Percentiles rank a stretch among this genome's conserved stretches.
phyloP scores from a whole-genome alignment of 2,113 vertebrate species.

The Aegypius monachus region DNA sequence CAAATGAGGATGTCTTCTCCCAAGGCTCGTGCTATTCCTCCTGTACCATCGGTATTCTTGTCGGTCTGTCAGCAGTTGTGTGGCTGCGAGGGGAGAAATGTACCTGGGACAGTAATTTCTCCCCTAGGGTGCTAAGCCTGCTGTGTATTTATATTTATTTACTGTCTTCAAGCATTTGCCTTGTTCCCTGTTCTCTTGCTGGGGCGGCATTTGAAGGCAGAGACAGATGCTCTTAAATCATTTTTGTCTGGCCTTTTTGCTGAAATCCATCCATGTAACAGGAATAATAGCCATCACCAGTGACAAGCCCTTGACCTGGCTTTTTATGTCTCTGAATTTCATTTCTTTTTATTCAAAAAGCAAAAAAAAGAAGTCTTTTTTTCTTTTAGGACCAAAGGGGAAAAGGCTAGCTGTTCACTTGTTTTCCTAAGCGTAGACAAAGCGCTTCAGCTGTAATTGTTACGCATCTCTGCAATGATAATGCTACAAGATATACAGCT shows the following conservation, averaged over 20 bases:
- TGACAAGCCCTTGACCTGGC: background rate
- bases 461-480: background rate
- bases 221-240: background rate
- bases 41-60: background rate
- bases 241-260: background rate
- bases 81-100: background rate
- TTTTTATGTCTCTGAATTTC: background rate
- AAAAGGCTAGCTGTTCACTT: background rate
- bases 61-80: background rate
- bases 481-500: background rate
- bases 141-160: constrained; percentile 5
- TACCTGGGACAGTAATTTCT: background rate
- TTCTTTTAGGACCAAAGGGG: background rate
- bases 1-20: background rate
- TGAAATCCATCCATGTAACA: background rate
- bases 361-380: background rate
- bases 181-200: background rate
- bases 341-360: background rate
- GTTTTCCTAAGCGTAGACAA: background rate
- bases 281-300: background rate
- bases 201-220: background rate
- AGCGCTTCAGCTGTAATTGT: background rate
- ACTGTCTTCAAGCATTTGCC: background rate
- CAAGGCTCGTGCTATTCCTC: background rate
- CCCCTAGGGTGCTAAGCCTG: background rate